phyloP scores from a whole-genome alignment of 2,113 vertebrate species.

The Baryphthengus martii region DNA sequence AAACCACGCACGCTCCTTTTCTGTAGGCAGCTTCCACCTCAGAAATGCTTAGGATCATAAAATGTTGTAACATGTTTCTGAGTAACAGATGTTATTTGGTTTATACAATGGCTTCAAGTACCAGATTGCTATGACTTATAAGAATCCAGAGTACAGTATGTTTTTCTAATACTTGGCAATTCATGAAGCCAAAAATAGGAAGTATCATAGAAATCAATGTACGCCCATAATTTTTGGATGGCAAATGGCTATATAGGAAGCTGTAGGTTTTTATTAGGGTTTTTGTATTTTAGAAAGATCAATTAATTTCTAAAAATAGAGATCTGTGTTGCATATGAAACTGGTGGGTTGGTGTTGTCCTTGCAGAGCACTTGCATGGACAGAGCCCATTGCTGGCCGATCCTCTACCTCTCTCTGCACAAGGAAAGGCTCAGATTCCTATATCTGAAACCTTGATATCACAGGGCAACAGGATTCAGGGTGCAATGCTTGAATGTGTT shows the following conservation, averaged over 20 bases:
- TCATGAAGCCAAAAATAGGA: neutral
- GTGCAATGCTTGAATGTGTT: neutral
- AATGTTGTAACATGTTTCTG: neutral
- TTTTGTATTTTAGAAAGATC: neutral
- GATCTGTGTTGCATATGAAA: neutral
- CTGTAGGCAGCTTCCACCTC: neutral
- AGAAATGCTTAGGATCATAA: neutral
- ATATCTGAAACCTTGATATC: neutral
- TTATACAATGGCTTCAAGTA: slow-evolving; percentile 4
- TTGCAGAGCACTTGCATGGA: neutral
- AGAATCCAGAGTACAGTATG: slow-evolving; percentile 10
- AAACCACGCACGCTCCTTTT: neutral
- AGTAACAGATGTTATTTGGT: slow-evolving; percentile 39
- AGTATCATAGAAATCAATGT: neutral
- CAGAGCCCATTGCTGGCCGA: neutral
- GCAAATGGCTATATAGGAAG: neutral
- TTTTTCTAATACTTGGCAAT: slow-evolving; percentile 31
- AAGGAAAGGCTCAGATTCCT: neutral
- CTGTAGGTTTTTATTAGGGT: neutral
- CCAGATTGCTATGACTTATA: slow-evolving; percentile 14
- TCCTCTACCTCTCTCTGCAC: neutral
- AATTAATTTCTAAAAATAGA: neutral
- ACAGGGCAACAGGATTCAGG: neutral
- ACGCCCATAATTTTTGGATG: neutral
- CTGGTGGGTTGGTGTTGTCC: neutral